These are phyloP conservation scores for Maniola hyperantus DNA, from an alignment of 2,888 invertebrate species.

Conservation along the genomic window DNA sequence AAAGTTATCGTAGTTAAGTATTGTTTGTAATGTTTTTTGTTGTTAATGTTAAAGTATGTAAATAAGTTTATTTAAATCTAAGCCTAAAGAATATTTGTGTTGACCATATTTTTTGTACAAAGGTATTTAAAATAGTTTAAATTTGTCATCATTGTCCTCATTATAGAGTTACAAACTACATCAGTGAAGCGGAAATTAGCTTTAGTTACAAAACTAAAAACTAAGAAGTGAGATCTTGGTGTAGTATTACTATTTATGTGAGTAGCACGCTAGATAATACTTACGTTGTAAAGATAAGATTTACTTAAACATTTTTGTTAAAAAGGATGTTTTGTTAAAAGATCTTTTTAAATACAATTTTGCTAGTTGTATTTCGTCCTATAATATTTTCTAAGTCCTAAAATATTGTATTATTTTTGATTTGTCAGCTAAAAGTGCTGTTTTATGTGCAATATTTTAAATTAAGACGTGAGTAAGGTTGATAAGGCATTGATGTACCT, in stretches of 20 bases:
- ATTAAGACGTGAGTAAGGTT: background rate
- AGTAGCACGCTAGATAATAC: background rate
- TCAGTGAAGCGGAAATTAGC: constrained; percentile 1
- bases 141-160: background rate
- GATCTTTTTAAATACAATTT: background rate
- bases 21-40: background rate
- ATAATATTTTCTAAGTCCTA: background rate
- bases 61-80: constrained; percentile 1
- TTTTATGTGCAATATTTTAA: constrained; percentile 64
- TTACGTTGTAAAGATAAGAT: background rate
- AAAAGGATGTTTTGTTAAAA: background rate
- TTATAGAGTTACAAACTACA: background rate
- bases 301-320: background rate
- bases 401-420: constrained; percentile 28
- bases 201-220: background rate
- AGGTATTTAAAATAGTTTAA: background rate
- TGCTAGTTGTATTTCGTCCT: background rate
- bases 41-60: background rate
- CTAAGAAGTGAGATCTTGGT: background rate
- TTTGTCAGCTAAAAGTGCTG: constrained; percentile 45
- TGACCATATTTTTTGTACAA: background rate
- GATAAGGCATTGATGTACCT: background rate
- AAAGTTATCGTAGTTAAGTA: constrained; percentile 33
- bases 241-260: constrained; percentile 18
- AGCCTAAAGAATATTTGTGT: background rate